Base-by-base conservation (phyloP, 2,888 invertebrate species). In the Ochropacha duplaris region DNA sequence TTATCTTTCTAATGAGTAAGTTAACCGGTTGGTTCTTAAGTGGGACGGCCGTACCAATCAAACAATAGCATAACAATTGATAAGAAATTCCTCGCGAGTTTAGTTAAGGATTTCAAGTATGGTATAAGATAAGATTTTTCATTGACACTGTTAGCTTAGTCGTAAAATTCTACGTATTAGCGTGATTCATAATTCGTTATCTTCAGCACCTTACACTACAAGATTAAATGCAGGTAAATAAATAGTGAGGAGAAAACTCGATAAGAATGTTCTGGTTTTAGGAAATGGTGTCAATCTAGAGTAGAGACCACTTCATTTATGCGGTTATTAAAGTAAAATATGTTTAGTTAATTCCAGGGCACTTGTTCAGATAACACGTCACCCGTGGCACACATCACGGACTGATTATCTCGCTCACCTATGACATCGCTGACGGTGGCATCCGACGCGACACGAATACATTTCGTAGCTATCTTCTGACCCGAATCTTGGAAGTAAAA, bases 401-500 rank as follows among this genome's bases (percentile, higher is more conserved):
- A 51, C 61, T 66, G 57, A 59, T 58, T 50, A 49, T 54, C 19
- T 55, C 34, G 60, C 73, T 83, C 73, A 94, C 96, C 98, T 87
- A 99, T 98, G 69, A 99, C 99, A 85, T 98, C 98, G 85, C 96
- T 95, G 65, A 99, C 98, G 49, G 98, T 98, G 54, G 99, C 99
- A 72, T 98, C 98, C 61, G 98, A 98, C 54, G 99, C 97, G 54
- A 99, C 99, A 58, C 99, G 95, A 75, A 99, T 98, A 90, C 99
- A 99, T 93, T 99, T 99, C 52, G 99, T 99, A 57, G 99, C 98
- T 61, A 99, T 98, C 93, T 99, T 99, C 91, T 99, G 98, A 54
- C 98, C 99, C 57, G 98, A 97, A 90, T 99, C 99, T 96, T 99
- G 99, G 89, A 99, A 99, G 93, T 99, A 99, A 93, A 99, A 99